These are phyloP conservation scores for Chrysomela aeneicollis DNA, from an alignment of 2,888 invertebrate species.

Conservation along the genomic window DNA sequence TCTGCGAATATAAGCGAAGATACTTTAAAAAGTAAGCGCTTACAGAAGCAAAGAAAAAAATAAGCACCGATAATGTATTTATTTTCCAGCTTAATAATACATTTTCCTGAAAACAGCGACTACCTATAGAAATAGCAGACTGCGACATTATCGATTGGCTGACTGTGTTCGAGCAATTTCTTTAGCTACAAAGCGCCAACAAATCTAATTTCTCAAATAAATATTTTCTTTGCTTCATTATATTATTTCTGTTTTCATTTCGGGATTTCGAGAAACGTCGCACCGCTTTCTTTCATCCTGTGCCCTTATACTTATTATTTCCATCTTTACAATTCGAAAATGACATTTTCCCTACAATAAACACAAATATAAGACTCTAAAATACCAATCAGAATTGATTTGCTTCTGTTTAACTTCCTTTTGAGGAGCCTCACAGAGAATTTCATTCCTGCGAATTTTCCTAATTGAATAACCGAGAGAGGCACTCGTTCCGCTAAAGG, in stretches of 20 bases:
- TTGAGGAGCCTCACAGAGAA: slow-evolving; percentile 29
- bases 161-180: slow-evolving; percentile 55
- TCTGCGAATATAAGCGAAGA: slow-evolving; percentile 16
- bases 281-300: slow-evolving; percentile 50
- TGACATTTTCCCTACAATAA: slow-evolving; percentile 52
- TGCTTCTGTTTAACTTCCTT: slow-evolving; percentile 42
- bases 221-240: slow-evolving; percentile 63
- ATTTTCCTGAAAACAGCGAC: slow-evolving; percentile 56
- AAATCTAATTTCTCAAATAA: slow-evolving; percentile 64
- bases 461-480: slow-evolving; percentile 36
- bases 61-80: slow-evolving; percentile 51
- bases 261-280: slow-evolving; percentile 44
- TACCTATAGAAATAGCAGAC: slow-evolving; percentile 55
- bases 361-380: slow-evolving; percentile 43
- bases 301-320: slow-evolving; percentile 55
- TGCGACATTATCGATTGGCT: slow-evolving; percentile 57
- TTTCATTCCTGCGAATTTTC: slow-evolving; percentile 31
- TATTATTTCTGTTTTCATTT: slow-evolving; percentile 61
- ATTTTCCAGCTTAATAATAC: slow-evolving; percentile 56
- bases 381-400: slow-evolving; percentile 43
- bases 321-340: slow-evolving; percentile 52
- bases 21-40: slow-evolving; percentile 40
- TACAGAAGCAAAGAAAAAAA: slow-evolving; percentile 34
- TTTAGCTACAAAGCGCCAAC: slow-evolving; percentile 57
- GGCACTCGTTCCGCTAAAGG: slow-evolving; percentile 4